Percentiles rank a stretch among this genome's conserved stretches.
Evolutionary conservation across 2,888 invertebrate species (phyloP).

Genomic region (Platycheirus albimanus): DNA sequence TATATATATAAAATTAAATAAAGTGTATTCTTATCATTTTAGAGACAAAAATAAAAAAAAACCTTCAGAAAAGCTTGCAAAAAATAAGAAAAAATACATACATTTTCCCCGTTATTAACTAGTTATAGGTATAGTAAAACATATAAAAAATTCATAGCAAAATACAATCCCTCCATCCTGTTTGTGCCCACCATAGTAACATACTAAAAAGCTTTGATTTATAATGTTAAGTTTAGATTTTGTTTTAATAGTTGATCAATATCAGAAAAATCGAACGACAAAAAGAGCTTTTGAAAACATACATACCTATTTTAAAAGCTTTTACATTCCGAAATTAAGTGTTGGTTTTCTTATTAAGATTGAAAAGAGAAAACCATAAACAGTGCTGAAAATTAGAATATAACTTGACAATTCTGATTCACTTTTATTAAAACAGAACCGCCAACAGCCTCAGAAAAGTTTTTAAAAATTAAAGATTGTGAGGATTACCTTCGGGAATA

Average conservation of each 20-base stretch:
- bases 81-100: constrained; percentile 47
- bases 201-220: constrained; percentile 23
- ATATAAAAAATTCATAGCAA: constrained; percentile 47
- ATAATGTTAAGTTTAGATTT: neutral
- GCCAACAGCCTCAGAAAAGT: no score
- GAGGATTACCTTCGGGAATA: no score
- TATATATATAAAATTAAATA: constrained; percentile 69
- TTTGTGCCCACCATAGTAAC: constrained; percentile 46
- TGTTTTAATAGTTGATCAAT: neutral
- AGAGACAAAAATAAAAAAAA: constrained; percentile 26
- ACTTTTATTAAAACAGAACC: no score
- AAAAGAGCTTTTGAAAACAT: no score
- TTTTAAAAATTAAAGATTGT: no score
- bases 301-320: no score
- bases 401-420: no score
- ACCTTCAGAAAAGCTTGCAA: constrained; percentile 51
- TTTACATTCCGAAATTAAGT: no score
- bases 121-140: constrained; percentile 54
- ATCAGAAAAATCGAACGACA: neutral
- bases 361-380: no score
- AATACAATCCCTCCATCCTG: constrained; percentile 65
- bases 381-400: no score
- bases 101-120: constrained; percentile 68
- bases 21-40: constrained; percentile 60
- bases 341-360: no score